Conservation (phyloP, 1,140 invertebrate species). For the Bathynomus jamesi region DNA sequence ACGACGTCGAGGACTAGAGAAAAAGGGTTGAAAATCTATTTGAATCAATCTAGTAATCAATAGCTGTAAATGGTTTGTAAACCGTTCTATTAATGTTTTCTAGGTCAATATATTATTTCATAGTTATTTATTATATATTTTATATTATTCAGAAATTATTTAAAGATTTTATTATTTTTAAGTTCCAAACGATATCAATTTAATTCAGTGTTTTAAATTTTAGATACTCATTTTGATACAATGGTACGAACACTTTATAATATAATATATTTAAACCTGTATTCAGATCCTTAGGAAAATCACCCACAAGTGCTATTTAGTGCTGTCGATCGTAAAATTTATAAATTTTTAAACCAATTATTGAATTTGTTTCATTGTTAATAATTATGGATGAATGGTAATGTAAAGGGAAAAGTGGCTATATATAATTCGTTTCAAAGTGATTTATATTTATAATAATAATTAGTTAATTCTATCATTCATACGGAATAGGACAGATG, state of each 20-base stretch:
- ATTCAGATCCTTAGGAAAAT: no score
- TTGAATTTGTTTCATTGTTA: no score
- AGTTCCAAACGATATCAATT: background rate
- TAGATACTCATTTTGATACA: background rate
- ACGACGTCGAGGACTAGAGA: slow-evolving; percentile 47
- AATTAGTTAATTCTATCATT: background rate
- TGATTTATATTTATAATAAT: background rate
- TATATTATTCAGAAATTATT: no score
- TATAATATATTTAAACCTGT: no score
- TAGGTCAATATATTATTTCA: background rate
- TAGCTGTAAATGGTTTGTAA: background rate
- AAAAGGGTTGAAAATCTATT: slow-evolving; percentile 64
- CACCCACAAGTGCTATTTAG: no score
- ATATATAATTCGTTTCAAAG: background rate
- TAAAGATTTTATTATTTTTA: no score
- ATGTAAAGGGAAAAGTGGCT: background rate
- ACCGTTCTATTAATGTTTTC: background rate
- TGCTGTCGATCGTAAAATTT: no score
- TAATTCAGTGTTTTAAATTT: background rate
- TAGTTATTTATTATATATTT: no score
- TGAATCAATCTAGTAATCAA: slow-evolving; percentile 44
- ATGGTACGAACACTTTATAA: no score
- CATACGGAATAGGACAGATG: background rate
- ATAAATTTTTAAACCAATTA: no score
- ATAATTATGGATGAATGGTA: no score